These are phyloP conservation scores for Botrylloides violaceus DNA, from an alignment of 23 tunicate species.

Conservation along the genomic window DNA sequence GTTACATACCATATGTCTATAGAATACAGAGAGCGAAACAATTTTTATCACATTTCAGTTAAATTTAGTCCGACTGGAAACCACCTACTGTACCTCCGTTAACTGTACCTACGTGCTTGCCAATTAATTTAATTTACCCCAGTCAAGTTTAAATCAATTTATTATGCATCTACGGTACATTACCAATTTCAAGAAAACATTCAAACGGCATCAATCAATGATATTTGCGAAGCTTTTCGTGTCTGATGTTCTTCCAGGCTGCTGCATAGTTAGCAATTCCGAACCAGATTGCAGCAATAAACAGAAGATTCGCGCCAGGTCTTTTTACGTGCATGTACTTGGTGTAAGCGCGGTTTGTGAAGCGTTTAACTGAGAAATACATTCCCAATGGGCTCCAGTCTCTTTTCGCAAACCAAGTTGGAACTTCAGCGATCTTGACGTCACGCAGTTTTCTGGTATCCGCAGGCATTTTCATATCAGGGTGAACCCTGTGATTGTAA, in stretches of 20 bases:
- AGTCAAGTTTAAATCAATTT: neutral
- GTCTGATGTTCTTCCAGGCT: conserved; percentile 22
- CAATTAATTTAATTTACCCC: neutral
- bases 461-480: conserved; percentile 80
- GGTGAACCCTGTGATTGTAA: conserved; percentile 27
- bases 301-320: conserved; percentile 36
- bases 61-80: no score
- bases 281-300: conserved; percentile 10
- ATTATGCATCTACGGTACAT: neutral
- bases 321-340: conserved; percentile 29
- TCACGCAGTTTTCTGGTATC: conserved; percentile 62
- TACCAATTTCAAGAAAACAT: neutral
- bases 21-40: no score
- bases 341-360: conserved; percentile 13
- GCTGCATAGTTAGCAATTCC: conserved; percentile 12
- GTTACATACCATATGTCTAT: no score
- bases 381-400: conserved; percentile 66
- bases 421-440: conserved; percentile 64
- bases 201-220: neutral
- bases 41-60: no score
- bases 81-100: neutral
- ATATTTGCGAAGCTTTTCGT: conserved; percentile 19
- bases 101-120: neutral
- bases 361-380: conserved; percentile 57
- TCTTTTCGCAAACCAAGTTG: conserved; percentile 52